Percentiles rank a stretch among this genome's conserved stretches.
Conservation (phyloP, 1,140 invertebrate genomes). For the Bombus breviceps region DNA sequence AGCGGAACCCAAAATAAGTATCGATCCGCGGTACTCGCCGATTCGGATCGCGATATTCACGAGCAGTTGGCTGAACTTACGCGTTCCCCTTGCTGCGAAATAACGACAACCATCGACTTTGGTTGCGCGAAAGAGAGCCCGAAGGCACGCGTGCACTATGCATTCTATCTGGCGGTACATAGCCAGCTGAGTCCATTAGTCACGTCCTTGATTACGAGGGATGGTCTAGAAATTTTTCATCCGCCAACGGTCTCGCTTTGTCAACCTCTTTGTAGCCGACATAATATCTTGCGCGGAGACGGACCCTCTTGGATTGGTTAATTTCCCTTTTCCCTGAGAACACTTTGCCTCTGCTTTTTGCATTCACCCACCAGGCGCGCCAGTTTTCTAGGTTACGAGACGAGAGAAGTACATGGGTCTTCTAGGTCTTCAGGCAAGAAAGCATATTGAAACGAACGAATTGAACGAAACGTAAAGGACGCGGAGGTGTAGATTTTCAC, state of each 20-base stretch:
- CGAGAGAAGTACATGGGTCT: not conserved
- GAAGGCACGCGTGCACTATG: constrained; percentile 27
- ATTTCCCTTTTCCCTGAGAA: constrained; percentile 34
- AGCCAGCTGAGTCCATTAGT: constrained; percentile 20
- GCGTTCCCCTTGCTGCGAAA: not conserved
- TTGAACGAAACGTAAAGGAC: not conserved
- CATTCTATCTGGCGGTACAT: not conserved
- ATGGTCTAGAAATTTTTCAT: constrained; percentile 40
- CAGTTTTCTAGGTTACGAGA: not conserved
- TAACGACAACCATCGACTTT: constrained; percentile 48
- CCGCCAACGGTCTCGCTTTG: constrained; percentile 21
- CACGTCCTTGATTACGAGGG: constrained; percentile 37
- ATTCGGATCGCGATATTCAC: constrained; percentile 9
- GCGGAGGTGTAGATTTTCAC: too few species aligned
- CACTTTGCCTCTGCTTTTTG: not conserved
- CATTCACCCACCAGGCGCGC: too few species aligned
- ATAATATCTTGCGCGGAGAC: constrained; percentile 3
- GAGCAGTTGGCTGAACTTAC: not conserved
- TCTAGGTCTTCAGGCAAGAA: not conserved
- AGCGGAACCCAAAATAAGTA: constrained; percentile 36
- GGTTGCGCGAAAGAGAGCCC: constrained; percentile 18
- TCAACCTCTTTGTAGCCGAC: constrained; percentile 35
- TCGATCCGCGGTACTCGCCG: constrained; percentile 32
- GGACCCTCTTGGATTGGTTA: constrained; percentile 18
- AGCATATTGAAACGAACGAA: not conserved